Percentiles rank a stretch among this genome's conserved stretches.
These are phyloP conservation scores for Gortyna flavago DNA, from an alignment of 2,888 invertebrate species.

Conservation along the genomic window DNA sequence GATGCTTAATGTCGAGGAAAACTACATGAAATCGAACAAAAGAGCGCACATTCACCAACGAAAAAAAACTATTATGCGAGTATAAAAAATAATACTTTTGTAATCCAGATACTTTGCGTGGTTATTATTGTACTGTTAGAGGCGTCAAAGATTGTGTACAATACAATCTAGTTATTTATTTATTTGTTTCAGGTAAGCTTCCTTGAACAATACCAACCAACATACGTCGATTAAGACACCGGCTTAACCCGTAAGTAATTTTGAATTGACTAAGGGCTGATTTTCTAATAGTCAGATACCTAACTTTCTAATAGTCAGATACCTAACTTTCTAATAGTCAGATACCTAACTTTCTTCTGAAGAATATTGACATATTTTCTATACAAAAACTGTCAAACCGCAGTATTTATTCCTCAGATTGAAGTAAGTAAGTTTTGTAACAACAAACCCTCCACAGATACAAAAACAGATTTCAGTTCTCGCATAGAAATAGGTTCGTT, in stretches of 20 bases:
- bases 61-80: background rate
- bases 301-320: too few species aligned
- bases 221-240: background rate
- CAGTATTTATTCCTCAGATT: background rate
- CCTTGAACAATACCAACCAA: background rate
- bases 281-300: background rate
- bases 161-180: background rate
- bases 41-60: background rate
- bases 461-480: background rate
- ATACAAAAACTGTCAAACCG: background rate
- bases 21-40: background rate
- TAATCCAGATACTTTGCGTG: background rate
- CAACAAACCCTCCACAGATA: background rate
- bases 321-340: too few species aligned
- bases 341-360: background rate
- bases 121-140: background rate
- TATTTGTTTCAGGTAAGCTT: conserved; percentile 57
- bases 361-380: background rate
- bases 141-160: background rate
- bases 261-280: background rate
- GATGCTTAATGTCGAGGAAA: background rate
- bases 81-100: background rate
- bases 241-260: background rate
- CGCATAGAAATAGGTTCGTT: background rate
- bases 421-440: background rate